phyloP scores from a whole-genome alignment of 2,888 invertebrate genomes.

The Carabus problematicus region DNA sequence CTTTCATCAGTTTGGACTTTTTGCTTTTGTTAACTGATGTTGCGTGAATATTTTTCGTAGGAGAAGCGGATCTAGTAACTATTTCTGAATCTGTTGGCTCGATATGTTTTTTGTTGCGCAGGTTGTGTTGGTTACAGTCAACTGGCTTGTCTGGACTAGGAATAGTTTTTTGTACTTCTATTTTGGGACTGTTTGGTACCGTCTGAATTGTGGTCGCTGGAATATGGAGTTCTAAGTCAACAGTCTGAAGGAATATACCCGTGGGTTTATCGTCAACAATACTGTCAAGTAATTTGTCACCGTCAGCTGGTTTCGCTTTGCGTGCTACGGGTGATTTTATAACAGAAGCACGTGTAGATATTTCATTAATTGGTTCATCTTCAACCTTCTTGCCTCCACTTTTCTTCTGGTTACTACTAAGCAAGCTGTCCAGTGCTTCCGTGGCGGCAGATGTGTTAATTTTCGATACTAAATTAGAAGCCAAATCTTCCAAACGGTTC shows the following conservation, averaged over 20 bases:
- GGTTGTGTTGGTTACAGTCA: constrained; percentile 44
- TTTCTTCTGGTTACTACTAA: constrained; percentile 64
- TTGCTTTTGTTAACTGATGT: constrained; percentile 3
- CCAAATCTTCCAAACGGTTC: constrained; percentile 68
- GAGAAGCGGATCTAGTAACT: constrained; percentile 15
- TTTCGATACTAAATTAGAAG: constrained; percentile 68
- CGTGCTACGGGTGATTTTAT: constrained; percentile 66
- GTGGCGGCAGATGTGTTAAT: constrained; percentile 63
- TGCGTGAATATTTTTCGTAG: constrained; percentile 7
- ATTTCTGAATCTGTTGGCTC: constrained; percentile 48
- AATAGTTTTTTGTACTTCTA: constrained; percentile 51
- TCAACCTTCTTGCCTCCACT: constrained; percentile 61
- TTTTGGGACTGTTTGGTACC: constrained; percentile 28
- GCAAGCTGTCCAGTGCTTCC: constrained; percentile 62
- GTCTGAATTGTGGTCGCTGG: constrained; percentile 66
- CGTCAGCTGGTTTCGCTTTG: constrained; percentile 60
- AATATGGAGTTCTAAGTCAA: constrained; percentile 72
- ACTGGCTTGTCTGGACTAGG: constrained; percentile 6
- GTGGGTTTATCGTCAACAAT: constrained; percentile 62
- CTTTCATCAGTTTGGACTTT: constrained; percentile 29
- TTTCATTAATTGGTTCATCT: constrained; percentile 59
- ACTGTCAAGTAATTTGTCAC: constrained; percentile 57
- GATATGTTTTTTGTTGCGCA: constrained; percentile 52
- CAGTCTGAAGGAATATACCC: constrained; percentile 74
- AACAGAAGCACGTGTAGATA: constrained; percentile 64